Percentiles rank a stretch among this genome's conserved stretches.
These are phyloP conservation scores for Agapostemon virescens DNA, from an alignment of 2,888 invertebrate species.

Conservation along the genomic window DNA sequence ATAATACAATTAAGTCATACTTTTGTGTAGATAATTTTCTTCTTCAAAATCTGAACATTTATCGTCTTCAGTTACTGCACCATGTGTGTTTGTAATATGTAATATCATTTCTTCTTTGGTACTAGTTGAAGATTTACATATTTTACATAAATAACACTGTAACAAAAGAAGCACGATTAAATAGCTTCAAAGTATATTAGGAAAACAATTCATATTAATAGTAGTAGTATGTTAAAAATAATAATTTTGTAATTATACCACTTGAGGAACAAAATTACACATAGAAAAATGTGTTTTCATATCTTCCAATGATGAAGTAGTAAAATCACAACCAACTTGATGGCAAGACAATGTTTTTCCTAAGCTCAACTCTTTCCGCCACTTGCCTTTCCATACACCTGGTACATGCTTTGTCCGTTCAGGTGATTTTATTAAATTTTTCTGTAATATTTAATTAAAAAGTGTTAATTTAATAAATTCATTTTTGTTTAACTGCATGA, in stretches of 20 bases:
- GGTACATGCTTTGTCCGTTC: constrained; percentile 64
- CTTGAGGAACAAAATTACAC: constrained; percentile 71
- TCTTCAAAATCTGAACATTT: constrained; percentile 55
- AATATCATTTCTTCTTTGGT: constrained; percentile 66
- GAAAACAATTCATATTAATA: not conserved
- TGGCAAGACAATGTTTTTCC: constrained; percentile 69
- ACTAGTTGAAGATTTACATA: constrained; percentile 72
- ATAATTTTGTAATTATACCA: constrained; percentile 55
- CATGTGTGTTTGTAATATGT: constrained; percentile 74
- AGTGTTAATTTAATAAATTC: not conserved
- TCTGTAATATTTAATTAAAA: constrained; percentile 56
- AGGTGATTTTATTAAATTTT: constrained; percentile 58
- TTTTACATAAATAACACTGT: constrained; percentile 74
- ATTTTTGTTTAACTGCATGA: not conserved
- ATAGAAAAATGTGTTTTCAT: constrained; percentile 73
- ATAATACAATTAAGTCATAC: constrained; percentile 32
- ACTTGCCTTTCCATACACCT: constrained; percentile 65
- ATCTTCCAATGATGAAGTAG: constrained; percentile 63
- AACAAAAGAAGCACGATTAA: constrained; percentile 13
- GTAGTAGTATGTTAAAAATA: not conserved
- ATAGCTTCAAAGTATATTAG: not conserved
- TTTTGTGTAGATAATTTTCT: constrained; percentile 53
- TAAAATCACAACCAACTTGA: constrained; percentile 73
- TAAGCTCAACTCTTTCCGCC: constrained; percentile 70
- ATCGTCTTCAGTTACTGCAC: constrained; percentile 40